Base-by-base conservation (phyloP, 1,140 invertebrate species). In the Drosophila grimshawi region DNA sequence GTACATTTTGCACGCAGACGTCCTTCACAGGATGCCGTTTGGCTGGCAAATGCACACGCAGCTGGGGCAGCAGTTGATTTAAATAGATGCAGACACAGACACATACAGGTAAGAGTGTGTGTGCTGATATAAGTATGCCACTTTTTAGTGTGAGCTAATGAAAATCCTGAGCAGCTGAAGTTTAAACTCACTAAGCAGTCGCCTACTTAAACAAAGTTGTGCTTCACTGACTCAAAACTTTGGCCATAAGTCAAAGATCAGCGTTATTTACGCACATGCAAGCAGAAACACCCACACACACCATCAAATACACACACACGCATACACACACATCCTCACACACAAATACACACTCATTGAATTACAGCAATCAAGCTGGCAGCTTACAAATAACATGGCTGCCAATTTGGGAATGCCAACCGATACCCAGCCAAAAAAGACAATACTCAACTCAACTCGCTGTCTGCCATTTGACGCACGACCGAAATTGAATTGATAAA, bases 1-100 rank as follows among this genome's bases (percentile, higher is more conserved):
- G 83, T 83, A 79, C 76, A 86, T 86, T 88, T 86, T 67, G 70
- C 66, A 68, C 76, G 74, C 78, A 86, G 76, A 86, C 83, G 83
- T 82, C 82, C 83, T 86, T 86, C 83, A 80, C 76, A 77, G 80
- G 73, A 69, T 67, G 46, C 57, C 62, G 62, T 66, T 35, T 76
- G 71, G 68, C 63, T 72, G 59, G 55, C 45, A 41, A n/a, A 45
- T 63, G 56, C 64, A 63, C 57, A 60, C 41, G 51, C 72, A 61
- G 49, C 37, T 46, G 55, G 39, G 32, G 39, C 5, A 45, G 29
- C 33, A 46, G 43, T 46, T 33, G 5, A 39, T 41, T 35, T 60
- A 57, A 57, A 37, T 57, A 43, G 46, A 48, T 48, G 27, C 33
- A 39, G 1, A 30, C 27, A 30, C 35, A 41, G n/a, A n/a, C 49